A percentile compares a stretch with the other conserved stretches of the same genome.
Conservation (phyloP, 2,113 vertebrate genomes). For the Brachypteracias leptosomus region DNA sequence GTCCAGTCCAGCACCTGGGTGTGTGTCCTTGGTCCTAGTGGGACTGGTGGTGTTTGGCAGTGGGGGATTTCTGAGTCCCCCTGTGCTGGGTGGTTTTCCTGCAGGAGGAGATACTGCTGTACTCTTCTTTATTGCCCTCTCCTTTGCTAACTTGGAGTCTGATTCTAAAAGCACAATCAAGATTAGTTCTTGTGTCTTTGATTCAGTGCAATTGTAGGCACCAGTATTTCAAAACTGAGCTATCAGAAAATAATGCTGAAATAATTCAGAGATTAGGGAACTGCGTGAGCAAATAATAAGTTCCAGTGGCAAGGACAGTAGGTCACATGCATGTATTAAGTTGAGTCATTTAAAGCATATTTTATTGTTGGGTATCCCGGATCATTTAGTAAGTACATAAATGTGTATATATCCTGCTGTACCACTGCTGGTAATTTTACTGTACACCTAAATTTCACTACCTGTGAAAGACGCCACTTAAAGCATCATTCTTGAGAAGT, state of each 20-base stretch:
- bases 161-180: neutral
- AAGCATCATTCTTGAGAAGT: neutral
- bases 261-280: neutral
- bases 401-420: neutral
- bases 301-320: neutral
- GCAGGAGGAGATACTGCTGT: neutral
- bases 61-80: accelerated
- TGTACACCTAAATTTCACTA: neutral
- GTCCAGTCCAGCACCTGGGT: neutral
- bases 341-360: neutral
- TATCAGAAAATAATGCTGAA: neutral
- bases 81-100: neutral
- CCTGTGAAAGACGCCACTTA: neutral
- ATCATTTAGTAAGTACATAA: neutral
- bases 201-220: neutral
- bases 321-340: neutral
- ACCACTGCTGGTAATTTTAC: neutral
- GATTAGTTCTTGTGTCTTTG: neutral
- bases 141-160: neutral
- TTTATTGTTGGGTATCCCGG: neutral
- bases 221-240: neutral
- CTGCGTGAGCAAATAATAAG: neutral
- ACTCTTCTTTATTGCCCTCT: neutral
- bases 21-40: neutral
- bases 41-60: neutral